Evolutionary conservation across 2,888 invertebrate genomes (phyloP).

Genomic region (Incurvaria masculella): DNA sequence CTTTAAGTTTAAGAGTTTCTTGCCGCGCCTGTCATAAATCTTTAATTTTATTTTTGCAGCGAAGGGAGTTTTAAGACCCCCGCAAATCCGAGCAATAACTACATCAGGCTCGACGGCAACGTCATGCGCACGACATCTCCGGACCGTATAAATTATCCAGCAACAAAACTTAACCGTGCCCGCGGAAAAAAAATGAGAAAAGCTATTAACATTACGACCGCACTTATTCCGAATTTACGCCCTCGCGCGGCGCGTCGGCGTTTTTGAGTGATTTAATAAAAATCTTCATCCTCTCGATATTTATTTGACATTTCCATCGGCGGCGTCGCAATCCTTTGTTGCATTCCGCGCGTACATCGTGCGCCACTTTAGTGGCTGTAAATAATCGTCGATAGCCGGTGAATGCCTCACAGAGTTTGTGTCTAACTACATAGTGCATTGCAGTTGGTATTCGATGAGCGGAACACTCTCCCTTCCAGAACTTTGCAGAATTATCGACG

Average conservation of each 20-base stretch:
- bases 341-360: neutral
- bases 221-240: constrained; percentile 32
- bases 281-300: constrained; percentile 21
- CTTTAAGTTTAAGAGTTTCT: too few relatives aligned
- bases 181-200: constrained; percentile 43
- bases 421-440: neutral
- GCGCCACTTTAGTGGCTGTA: constrained; percentile 25
- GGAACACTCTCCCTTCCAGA: neutral
- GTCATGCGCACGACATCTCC: constrained; percentile 20
- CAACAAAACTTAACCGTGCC: constrained; percentile 31
- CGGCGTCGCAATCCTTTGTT: neutral
- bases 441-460: neutral
- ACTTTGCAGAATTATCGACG: too few relatives aligned
- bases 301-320: constrained; percentile 21
- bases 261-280: constrained; percentile 22
- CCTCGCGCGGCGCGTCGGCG: constrained; percentile 18
- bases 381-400: constrained; percentile 21
- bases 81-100: neutral
- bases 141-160: constrained; percentile 27
- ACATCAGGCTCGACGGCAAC: neutral
- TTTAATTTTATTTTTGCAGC: neutral
- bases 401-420: constrained; percentile 18
- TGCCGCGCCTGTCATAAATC: too few relatives aligned
- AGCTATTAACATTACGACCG: constrained; percentile 32
- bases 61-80: neutral